Conservation (phyloP, 2,888 invertebrate genomes). For the Cephus runcator region DNA sequence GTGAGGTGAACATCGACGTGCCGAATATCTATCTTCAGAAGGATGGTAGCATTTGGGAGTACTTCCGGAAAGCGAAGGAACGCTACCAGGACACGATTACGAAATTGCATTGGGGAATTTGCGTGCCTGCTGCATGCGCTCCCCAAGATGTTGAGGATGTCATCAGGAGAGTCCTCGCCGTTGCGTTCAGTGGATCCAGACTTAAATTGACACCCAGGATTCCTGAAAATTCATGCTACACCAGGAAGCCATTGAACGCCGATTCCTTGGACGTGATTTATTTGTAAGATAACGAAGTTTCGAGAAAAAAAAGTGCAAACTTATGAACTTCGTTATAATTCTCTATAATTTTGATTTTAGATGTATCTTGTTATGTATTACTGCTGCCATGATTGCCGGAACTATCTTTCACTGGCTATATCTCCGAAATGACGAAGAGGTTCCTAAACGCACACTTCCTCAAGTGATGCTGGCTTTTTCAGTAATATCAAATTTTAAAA, state of each 20-base stretch:
- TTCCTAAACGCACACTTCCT: constrained; percentile 35
- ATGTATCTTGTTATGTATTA: constrained; percentile 42
- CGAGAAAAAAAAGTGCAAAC: not conserved
- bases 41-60: constrained; percentile 6
- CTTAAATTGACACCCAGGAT: constrained; percentile 39
- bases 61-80: constrained; percentile 23
- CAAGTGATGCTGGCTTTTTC: constrained; percentile 68
- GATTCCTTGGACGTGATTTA: constrained; percentile 44
- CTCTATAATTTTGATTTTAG: constrained; percentile 33
- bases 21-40: constrained; percentile 33
- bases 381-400: constrained; percentile 42
- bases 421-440: constrained; percentile 32
- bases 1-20: constrained; percentile 42
- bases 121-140: constrained; percentile 68
- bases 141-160: constrained; percentile 52
- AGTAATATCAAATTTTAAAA: constrained; percentile 70
- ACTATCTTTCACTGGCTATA: constrained; percentile 49
- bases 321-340: not conserved
- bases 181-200: constrained; percentile 38
- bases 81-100: constrained; percentile 44
- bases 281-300: constrained; percentile 36
- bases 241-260: constrained; percentile 31
- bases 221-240: constrained; percentile 41
- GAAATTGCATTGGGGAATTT: constrained; percentile 69
- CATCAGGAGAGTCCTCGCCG: constrained; percentile 43